Conservation (phyloP, 1,140 invertebrate species). For the Thrips palmi region DNA sequence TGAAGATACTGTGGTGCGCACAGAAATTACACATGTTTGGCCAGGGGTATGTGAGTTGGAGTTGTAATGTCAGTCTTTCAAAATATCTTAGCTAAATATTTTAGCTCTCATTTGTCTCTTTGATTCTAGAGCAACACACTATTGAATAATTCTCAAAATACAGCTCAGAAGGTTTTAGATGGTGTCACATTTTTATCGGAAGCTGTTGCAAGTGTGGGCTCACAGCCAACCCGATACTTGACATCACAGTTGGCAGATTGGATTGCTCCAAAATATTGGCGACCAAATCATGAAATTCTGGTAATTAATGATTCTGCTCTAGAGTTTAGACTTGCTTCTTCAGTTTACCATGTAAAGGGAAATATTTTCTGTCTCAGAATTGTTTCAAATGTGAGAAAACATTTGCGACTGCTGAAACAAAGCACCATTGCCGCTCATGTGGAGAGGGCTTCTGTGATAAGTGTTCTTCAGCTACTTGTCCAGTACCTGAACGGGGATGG, state of each 20-base stretch:
- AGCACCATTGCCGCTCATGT: conserved; percentile 65
- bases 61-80: conserved; percentile 1
- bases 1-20: conserved; percentile 42
- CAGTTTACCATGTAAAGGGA: conserved; percentile 8
- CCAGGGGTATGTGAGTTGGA: conserved; percentile 34
- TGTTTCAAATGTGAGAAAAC: conserved; percentile 41
- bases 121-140: background rate
- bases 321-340: conserved; percentile 2
- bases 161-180: conserved; percentile 57
- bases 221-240: conserved; percentile 47
- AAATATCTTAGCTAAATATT: conserved; percentile 5
- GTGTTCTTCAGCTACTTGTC: conserved; percentile 37
- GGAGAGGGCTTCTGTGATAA: conserved; percentile 50
- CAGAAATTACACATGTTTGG: conserved; percentile 66
- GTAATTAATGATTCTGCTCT: conserved; percentile 21
- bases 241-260: conserved; percentile 59
- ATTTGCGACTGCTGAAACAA: conserved; percentile 32
- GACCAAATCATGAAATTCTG: conserved; percentile 54
- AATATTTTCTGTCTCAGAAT: conserved; percentile 23
- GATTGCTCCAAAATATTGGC: conserved; percentile 64
- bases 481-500: conserved; percentile 48
- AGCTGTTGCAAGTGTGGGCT: conserved; percentile 43
- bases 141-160: conserved; percentile 33
- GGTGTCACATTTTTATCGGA: conserved; percentile 50
- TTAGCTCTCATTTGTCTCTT: background rate